Evolutionary conservation across 2,113 vertebrate genomes (phyloP), one percentile per base, ranked within the genome.

Genomic region (Centropus unirufus): DNA sequence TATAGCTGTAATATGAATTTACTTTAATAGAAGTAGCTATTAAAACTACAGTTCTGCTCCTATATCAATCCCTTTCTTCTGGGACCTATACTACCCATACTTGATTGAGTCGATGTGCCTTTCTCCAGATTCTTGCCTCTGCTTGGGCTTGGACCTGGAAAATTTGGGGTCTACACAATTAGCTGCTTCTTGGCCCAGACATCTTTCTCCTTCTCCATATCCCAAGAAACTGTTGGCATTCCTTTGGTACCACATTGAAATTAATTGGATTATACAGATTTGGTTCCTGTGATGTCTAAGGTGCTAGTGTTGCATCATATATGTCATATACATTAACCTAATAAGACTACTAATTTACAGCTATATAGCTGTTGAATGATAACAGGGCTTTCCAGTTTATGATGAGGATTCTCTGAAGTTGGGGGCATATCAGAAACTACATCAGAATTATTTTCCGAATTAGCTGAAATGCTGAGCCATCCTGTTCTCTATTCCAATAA

Each of bases 391-490:
- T 89, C 49, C 73, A 83, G 61, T 42, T 95, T 44, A 6, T 2
- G 2, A 1, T 23, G 36, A 92, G 36, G 47, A 91, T 18, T 18
- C 61, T 42, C 68, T 63, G 49, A 81, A 83, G 30, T 34, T 44
- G 34, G 27, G 44, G 55, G 14, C 14, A 5, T 44, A 49, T 72
- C 64, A 78, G 52, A 86, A 94, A 78, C 27, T 47, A 15, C 47
- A 49, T 18, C 5, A 7, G 10, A 67, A 59, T 30, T 79, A 17
- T 80, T 90, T 81, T 87, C 59, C 73, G 89, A 76, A 89, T 78
- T 58, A 77, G 11, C 58, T 72, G 80, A 89, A 95, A 61, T 81
- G 83, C 40, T 93, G 89, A 94, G 61, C 22, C 85, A 80, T 55
- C 80, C 57, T 82, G 49, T 82, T 90, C 64, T 64, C 24, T 75